Base-by-base conservation (phyloP, 1,140 invertebrate genomes). In the Lucilia sericata region DNA sequence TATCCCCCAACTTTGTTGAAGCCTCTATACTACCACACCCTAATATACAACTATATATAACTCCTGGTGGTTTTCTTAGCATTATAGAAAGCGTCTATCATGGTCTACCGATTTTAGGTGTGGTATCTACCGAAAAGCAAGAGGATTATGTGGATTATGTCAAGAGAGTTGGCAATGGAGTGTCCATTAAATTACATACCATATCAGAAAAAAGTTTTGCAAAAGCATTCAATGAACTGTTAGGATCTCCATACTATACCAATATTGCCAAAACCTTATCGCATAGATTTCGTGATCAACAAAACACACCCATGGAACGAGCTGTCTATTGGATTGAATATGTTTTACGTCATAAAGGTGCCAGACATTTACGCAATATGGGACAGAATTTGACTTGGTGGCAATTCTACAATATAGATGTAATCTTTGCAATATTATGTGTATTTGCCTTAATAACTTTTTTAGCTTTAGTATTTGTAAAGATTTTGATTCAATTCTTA, bases 11-110 rank as follows among this genome's bases (percentile, higher is more conserved):
- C 95, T 91, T 96, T 86, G 95, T 96, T 1, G 95, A 96, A 89
- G 95, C 96, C 88, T 95, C 96, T 88, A 92, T 96, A 47, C 91
- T 96, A 55, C 94, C 94, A 80, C 95, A 96, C 89, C 92, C 92
- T 12, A 95, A 95, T 86, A 92, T 95, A 5, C 91, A 93, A 84
- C 94, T 94, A 5, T 96, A 96, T 87, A 94, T 97, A 10, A 96
- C 95, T 1, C 96, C 96, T 88, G 95, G 95, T 14, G 96, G 95
- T 34, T 90, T 96, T 5, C 92, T 96, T 75, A 95, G 95, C 85
- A 93, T 95, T 88, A 95, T 94, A 88, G 96, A 96, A 88, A 94
- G 95, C 0, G 94, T 95, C 19, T 96, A 94, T 88, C 94, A 95
- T 87, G 95, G 94, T 8, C 93, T 95, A 0, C 96, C 96, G 5